phyloP scores from a whole-genome alignment of 1,140 invertebrate species.

The Drosophila rufa region DNA sequence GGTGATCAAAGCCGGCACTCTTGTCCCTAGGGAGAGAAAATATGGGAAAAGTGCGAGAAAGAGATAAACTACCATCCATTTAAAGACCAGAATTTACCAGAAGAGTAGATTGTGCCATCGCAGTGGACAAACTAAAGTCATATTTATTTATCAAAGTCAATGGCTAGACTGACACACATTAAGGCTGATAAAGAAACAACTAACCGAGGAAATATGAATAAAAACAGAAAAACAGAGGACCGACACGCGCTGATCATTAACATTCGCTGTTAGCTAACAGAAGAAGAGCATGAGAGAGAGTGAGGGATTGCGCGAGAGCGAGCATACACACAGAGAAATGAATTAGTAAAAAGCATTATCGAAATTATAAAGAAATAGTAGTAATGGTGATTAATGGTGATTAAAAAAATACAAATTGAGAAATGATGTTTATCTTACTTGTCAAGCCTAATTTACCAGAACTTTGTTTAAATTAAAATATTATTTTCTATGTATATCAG shows the following conservation, averaged over 20 bases:
- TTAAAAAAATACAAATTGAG: too few relatives aligned
- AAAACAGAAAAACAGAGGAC: constrained; percentile 1
- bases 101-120: constrained; percentile 14
- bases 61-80: not conserved
- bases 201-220: constrained; percentile 2
- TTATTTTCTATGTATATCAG: too few relatives aligned
- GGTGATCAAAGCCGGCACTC: constrained; percentile 21
- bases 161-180: constrained; percentile 28
- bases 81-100: constrained; percentile 6
- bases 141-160: constrained; percentile 54
- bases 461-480: too few relatives aligned
- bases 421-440: too few relatives aligned
- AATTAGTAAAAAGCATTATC: too few relatives aligned
- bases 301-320: constrained; percentile 1
- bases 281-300: constrained; percentile 12
- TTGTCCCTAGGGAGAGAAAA: not conserved
- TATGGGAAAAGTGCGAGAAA: not conserved
- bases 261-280: constrained; percentile 34
- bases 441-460: too few relatives aligned
- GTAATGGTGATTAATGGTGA: too few relatives aligned
- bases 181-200: constrained; percentile 24
- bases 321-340: not conserved
- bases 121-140: constrained; percentile 27
- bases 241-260: constrained; percentile 32
- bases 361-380: too few relatives aligned